Evolutionary conservation across 2,113 vertebrate genomes (phyloP).

Genomic region (Smithornis capensis): DNA sequence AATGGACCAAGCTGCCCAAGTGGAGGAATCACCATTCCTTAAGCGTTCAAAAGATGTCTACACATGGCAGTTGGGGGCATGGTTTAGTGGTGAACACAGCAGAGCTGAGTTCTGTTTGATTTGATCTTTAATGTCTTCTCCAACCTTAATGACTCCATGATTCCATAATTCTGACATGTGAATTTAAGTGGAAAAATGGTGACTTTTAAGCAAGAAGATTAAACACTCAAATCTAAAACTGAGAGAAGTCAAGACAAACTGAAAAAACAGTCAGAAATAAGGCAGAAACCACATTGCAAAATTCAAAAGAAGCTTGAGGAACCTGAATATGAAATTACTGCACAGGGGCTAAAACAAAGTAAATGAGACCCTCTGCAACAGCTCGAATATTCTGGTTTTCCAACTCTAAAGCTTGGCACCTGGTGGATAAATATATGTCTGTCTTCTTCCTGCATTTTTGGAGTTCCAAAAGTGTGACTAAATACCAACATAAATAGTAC

Average conservation of each 20-base stretch:
- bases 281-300: neutral
- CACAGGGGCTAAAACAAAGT: neutral
- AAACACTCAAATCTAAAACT: neutral
- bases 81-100: neutral
- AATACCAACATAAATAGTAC: constrained; percentile 48
- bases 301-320: neutral
- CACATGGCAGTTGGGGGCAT: neutral
- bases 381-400: neutral
- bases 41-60: neutral
- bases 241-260: neutral
- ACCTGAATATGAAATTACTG: neutral
- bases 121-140: rapidly evolving
- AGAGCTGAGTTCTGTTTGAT: neutral
- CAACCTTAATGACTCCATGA: neutral
- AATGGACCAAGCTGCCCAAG: too few relatives aligned
- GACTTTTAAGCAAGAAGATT: neutral
- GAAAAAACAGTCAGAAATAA: neutral
- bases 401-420: neutral
- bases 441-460: constrained; percentile 20
- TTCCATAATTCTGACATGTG: neutral
- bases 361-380: neutral
- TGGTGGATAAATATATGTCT: constrained; percentile 7
- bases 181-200: neutral
- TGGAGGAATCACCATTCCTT: neutral
- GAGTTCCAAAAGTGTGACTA: constrained; percentile 23